Evolutionary conservation across 2,888 invertebrate genomes (phyloP).

Genomic region (Orchesellides sinensis): DNA sequence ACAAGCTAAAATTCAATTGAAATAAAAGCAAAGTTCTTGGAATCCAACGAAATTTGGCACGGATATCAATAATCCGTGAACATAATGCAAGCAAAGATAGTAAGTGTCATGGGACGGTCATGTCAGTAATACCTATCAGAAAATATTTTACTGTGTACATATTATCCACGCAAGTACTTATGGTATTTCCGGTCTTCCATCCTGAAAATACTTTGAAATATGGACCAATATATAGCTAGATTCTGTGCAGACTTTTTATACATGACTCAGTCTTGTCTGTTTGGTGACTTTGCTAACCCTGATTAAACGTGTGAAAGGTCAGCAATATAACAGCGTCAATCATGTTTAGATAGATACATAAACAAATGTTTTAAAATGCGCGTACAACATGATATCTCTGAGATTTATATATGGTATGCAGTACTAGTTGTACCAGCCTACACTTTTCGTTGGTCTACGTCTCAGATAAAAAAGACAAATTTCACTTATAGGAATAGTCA

Average conservation of each 20-base stretch:
- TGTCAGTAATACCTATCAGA: neutral
- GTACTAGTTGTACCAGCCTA: slow-evolving; percentile 16
- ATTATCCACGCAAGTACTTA: neutral
- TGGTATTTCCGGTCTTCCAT: slow-evolving; percentile 24
- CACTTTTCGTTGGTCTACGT: neutral
- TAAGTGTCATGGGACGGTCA: slow-evolving; percentile 1
- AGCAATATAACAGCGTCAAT: slow-evolving; percentile 51
- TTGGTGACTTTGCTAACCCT: slow-evolving; percentile 47
- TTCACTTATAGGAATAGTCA: slow-evolving; percentile 45
- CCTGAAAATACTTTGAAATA: neutral
- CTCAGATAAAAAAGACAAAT: slow-evolving; percentile 8
- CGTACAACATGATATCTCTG: neutral
- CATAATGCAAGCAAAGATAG: neutral
- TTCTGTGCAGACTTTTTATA: neutral
- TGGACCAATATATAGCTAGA: neutral
- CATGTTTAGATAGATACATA: slow-evolving; percentile 23
- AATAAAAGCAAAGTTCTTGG: neutral
- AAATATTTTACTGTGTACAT: neutral
- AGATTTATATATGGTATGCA: neutral
- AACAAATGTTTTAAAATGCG: neutral
- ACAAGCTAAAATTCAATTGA: neutral
- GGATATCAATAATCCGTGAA: slow-evolving; percentile 49
- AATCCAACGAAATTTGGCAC: neutral
- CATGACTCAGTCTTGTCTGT: slow-evolving; percentile 3
- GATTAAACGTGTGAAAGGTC: slow-evolving; percentile 68